A percentile compares a stretch with the other conserved stretches of the same genome.
phyloP scores from a whole-genome alignment of 2,888 invertebrate species.

The Molanna angustata region DNA sequence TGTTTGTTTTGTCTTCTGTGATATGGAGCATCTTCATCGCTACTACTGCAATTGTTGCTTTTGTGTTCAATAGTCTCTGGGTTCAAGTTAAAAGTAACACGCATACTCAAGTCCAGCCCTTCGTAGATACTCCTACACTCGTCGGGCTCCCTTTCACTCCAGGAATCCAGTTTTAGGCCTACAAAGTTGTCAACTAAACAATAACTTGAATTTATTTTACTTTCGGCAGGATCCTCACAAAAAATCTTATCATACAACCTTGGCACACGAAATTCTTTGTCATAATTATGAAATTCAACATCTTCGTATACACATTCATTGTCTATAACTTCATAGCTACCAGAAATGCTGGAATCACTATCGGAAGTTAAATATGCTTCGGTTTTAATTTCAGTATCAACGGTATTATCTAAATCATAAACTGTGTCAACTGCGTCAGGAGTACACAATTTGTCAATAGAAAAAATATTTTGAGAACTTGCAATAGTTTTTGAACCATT shows the following conservation, averaged over 20 bases:
- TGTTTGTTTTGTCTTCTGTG: conserved; percentile 29
- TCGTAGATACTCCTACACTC: conserved; percentile 14
- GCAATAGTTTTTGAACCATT: not conserved
- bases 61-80: conserved; percentile 34
- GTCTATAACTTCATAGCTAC: conserved; percentile 19
- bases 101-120: conserved; percentile 27
- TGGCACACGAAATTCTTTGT: conserved; percentile 5
- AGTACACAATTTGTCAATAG: no score
- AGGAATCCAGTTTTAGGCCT: conserved; percentile 20
- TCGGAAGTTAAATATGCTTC: conserved; percentile 1
- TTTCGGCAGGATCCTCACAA: conserved; percentile 17
- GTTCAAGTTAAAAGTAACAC: conserved; percentile 36
- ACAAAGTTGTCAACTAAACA: conserved; percentile 16
- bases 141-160: conserved; percentile 8
- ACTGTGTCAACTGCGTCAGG: no score
- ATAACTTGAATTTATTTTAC: conserved; percentile 15
- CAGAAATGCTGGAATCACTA: conserved; percentile 5
- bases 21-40: conserved; percentile 30
- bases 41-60: conserved; percentile 30
- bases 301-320: conserved; percentile 28
- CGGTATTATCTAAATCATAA: no score
- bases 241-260: conserved; percentile 30
- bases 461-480: no score
- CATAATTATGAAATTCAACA: conserved; percentile 17
- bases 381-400: not conserved